Evolutionary conservation across 2,888 invertebrate genomes (phyloP), one percentile per base, ranked within the genome.

Genomic region (Himalopsyche kuldschensis): DNA sequence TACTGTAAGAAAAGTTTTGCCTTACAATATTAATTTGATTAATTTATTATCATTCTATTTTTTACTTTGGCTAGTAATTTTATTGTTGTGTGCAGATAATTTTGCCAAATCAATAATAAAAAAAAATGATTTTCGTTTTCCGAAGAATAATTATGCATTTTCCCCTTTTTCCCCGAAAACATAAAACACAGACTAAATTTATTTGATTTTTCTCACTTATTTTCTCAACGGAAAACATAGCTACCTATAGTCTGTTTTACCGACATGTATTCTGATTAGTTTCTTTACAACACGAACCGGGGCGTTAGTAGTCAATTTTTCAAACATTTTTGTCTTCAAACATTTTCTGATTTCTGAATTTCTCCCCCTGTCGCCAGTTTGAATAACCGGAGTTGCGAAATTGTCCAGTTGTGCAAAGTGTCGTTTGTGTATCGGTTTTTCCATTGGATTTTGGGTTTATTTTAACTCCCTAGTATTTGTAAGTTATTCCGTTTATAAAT

Each of bases 331-430:
- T 41, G 46, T 69, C 30, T 27, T 41, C 69, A 63, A 55, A 55
- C 76, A 75, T 24, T 75, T 79, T 41, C 41, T 41, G 41, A 41
- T 41, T 41, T 15, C 41, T 41, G 41, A 41, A 41, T 79, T 55
- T 82, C 41, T 84, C 80, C 82, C 80, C 80, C 82, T 82, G 30
- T 82, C 80, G 84, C 35, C 82, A 78, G 80, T 81, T 83, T 69
- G 69, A 88, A 88, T 88, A 87, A 82, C 78, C 82, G 80, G 31
- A 82, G 41, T 35, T 75, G 75, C 81, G 81, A 76, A 76, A 82
- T 82, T 82, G 88, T 55, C 35, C 87, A 88, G 87, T 88, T 88
- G 87, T 88, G 87, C 87, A 87, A 87, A 88, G 85, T 86, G 87
- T 87, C 85, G 88, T 87, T 88, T 87, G 87, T 88, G 87, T 88